phyloP scores from a whole-genome alignment of 2,113 vertebrate species.

The Acrocephalus kingi region DNA sequence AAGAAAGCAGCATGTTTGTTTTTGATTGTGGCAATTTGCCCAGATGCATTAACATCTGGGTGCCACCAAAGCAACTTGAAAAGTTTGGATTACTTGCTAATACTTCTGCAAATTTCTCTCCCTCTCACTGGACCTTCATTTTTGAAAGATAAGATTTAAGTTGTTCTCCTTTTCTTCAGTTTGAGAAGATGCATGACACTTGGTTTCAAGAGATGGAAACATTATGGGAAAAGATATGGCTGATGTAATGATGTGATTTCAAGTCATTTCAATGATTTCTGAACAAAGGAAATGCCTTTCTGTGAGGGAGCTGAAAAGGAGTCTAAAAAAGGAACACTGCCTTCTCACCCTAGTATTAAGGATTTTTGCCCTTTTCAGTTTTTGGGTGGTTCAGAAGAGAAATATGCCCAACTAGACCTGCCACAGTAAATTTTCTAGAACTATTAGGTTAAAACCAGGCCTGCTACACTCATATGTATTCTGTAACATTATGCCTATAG shows the following conservation, averaged over 20 bases:
- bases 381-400: neutral
- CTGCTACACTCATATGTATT: neutral
- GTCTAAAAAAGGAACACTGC: neutral
- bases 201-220: neutral
- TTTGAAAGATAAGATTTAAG: neutral
- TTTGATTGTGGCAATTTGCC: conserved; percentile 11
- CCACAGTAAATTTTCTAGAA: neutral
- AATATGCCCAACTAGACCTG: neutral
- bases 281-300: neutral
- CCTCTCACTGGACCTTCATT: neutral
- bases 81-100: neutral
- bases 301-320: rapidly evolving
- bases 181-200: neutral
- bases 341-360: neutral
- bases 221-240: neutral
- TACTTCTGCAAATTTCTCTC: neutral
- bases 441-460: neutral
- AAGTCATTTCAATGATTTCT: neutral
- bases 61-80: neutral
- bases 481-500: neutral
- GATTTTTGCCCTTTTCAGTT: neutral
- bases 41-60: conserved; percentile 9
- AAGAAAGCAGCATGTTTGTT: neutral
- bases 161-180: neutral
- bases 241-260: neutral